Conservation (phyloP, 2,113 vertebrate species). For the Muscicapa adusta region DNA sequence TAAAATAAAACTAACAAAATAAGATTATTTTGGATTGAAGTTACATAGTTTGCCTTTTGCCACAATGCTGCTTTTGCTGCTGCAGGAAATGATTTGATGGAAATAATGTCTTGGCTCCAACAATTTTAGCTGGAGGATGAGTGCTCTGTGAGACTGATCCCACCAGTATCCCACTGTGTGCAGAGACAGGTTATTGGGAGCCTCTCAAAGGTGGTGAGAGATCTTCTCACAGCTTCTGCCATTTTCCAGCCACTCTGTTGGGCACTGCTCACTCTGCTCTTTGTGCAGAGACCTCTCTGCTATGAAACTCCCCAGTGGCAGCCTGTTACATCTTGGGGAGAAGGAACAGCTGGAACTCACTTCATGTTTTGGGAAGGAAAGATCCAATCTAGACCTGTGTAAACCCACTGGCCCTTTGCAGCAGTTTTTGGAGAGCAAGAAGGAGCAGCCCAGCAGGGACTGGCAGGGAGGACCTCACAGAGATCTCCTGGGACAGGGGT, state of each 20-base stretch:
- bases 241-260: background rate
- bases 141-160: background rate
- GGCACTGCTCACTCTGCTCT: background rate
- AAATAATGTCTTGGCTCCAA: background rate
- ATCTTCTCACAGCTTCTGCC: background rate
- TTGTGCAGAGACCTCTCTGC: background rate
- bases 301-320: background rate
- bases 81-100: background rate
- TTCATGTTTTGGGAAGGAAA: background rate
- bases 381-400: background rate
- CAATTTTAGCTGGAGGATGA: background rate
- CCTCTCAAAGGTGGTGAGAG: background rate
- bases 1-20: background rate
- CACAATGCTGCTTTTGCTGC: background rate
- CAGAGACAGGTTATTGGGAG: background rate
- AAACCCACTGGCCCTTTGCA: background rate
- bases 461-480: background rate
- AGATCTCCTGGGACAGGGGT: background rate
- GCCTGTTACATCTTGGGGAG: background rate
- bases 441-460: background rate
- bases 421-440: background rate
- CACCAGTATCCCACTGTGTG: background rate
- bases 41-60: background rate
- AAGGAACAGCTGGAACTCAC: background rate
- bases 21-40: background rate